Evolutionary conservation across 37 sponge, comb jelly and placozoan genomes (phyloP).

Genomic region (Spongilla lacustris): DNA sequence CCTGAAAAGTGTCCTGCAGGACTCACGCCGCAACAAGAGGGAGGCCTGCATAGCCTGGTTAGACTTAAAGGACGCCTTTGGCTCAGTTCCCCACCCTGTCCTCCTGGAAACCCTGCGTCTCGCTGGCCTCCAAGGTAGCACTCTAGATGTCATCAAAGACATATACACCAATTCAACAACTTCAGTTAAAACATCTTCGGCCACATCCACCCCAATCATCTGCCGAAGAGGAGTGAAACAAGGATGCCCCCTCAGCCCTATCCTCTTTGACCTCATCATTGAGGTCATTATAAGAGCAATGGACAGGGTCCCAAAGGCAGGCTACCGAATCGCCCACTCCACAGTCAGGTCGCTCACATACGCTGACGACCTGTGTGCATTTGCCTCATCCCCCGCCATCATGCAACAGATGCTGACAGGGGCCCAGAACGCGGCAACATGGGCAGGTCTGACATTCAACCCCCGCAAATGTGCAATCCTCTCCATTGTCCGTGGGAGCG

Average conservation of each 20-base stretch:
- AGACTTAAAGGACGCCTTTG: slow-evolving; percentile 54
- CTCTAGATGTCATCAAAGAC: slow-evolving; percentile 27
- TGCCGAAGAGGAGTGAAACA: not conserved
- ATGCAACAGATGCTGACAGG: slow-evolving; percentile 1
- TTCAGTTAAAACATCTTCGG: not conserved
- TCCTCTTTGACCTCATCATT: slow-evolving; percentile 14
- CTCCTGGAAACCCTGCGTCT: slow-evolving; percentile 11
- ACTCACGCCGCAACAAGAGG: slow-evolving; percentile 20
- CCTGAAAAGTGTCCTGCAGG: slow-evolving; percentile 21
- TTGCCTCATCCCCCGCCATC: slow-evolving; percentile 1
- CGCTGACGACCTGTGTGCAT: slow-evolving; percentile 29
- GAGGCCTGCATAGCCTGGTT: slow-evolving; percentile 37
- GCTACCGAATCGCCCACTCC: not conserved
- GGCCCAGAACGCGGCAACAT: slow-evolving; percentile 10
- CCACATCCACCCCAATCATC: slow-evolving; percentile 5
- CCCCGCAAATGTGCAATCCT: slow-evolving; percentile 41
- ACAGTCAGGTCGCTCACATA: slow-evolving; percentile 10
- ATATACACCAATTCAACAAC: slow-evolving; percentile 32
- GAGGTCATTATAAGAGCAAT: not conserved
- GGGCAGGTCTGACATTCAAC: not conserved
- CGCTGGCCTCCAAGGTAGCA: slow-evolving; percentile 10
- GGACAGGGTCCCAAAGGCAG: slow-evolving; percentile 4
- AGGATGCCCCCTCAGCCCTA: slow-evolving; percentile 10
- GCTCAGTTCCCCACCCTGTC: slow-evolving; percentile 35
- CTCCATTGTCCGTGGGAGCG: slow-evolving; percentile 13